Conservation (phyloP, 1,140 invertebrate species). For the Zaprionus nigranus region DNA sequence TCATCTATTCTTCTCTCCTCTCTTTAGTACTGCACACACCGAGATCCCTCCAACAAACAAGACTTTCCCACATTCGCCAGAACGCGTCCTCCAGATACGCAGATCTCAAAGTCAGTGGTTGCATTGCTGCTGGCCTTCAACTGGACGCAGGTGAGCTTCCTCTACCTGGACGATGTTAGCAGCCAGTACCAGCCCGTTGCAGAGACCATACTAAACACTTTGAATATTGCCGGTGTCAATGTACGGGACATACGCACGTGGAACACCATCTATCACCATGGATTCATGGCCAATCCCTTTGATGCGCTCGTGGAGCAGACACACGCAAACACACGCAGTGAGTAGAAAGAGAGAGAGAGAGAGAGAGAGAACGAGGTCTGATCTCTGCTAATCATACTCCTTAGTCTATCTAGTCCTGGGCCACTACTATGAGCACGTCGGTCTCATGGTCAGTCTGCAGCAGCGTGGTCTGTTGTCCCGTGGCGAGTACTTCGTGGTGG, state of each 20-base stretch:
- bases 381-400: constrained; percentile 33
- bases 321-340: constrained; percentile 92
- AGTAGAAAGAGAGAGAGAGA: constrained; percentile 80
- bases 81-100: constrained; percentile 95
- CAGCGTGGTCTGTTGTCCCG: constrained; percentile 92
- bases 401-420: constrained; percentile 96
- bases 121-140: constrained; percentile 91
- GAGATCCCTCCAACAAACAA: constrained; percentile 93
- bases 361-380: too few species aligned
- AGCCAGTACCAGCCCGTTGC: constrained; percentile 90
- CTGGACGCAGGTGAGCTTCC: constrained; percentile 90
- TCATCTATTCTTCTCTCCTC: neutral
- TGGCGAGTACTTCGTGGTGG: constrained; percentile 86
- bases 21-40: constrained; percentile 93
- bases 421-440: constrained; percentile 94
- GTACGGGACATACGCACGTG: constrained; percentile 88
- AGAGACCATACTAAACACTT: constrained; percentile 88
- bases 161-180: constrained; percentile 89
- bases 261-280: constrained; percentile 91
- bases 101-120: constrained; percentile 95
- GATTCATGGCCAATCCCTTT: constrained; percentile 92
- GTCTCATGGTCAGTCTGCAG: constrained; percentile 92
- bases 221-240: constrained; percentile 88
- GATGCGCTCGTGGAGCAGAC: constrained; percentile 90
- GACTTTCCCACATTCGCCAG: constrained; percentile 96